These are phyloP conservation scores for Cavia porcellus DNA, from an alignment of 2,113 vertebrate species.

Conservation along the genomic window DNA sequence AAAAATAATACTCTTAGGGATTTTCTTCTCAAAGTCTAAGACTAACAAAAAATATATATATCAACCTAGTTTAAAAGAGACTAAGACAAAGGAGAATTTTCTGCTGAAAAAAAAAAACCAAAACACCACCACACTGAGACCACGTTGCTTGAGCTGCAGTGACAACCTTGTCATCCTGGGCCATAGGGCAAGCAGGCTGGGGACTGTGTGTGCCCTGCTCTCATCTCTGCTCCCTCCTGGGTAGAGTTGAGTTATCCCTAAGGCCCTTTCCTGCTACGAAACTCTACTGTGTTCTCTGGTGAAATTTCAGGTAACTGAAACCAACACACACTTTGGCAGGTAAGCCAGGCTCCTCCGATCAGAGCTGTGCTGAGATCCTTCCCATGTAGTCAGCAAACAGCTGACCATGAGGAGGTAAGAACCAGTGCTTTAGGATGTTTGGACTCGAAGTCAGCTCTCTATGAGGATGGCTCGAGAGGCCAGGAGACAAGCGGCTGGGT, in stretches of 20 bases:
- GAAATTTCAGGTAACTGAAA: slow-evolving; percentile 12
- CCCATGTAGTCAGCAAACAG: not conserved
- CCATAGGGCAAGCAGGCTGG: no score
- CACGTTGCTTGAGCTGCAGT: not conserved
- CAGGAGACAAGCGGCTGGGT: not conserved
- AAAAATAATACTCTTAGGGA: not conserved
- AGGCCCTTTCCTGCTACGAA: slow-evolving; percentile 43
- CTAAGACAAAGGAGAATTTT: not conserved
- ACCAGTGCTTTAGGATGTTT: not conserved
- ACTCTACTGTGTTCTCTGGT: not conserved
- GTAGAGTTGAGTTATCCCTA: not conserved
- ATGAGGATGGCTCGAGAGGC: not conserved
- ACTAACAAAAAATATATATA: slow-evolving; percentile 36
- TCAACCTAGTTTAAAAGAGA: slow-evolving; percentile 9
- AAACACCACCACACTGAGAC: rapidly evolving
- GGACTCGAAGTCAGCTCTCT: not conserved
- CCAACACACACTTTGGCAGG: not conserved
- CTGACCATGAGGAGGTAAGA: not conserved
- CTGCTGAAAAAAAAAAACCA: not conserved
- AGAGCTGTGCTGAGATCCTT: slow-evolving; percentile 35
- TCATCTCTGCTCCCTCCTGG: slow-evolving; percentile 33
- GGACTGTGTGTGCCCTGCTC: no score
- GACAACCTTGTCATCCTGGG: not conserved
- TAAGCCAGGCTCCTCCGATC: not conserved
- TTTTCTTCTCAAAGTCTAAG: slow-evolving; percentile 25